Evolutionary conservation across 1,140 invertebrate species (phyloP).

Genomic region (Drosophila insularis): DNA sequence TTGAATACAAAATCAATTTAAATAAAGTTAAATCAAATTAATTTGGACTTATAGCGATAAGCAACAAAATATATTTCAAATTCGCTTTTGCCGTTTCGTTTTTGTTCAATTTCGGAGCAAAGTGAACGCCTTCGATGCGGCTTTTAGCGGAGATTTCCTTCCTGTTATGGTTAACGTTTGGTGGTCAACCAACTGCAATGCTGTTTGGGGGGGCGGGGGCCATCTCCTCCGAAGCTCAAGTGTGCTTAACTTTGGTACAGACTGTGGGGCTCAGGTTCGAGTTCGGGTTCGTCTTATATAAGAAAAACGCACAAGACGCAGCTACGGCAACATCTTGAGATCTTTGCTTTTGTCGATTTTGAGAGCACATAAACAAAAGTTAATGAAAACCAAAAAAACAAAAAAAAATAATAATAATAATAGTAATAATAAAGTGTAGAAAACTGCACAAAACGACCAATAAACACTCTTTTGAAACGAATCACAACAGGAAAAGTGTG

Average conservation of each 20-base stretch:
- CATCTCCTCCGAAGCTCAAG: constrained; percentile 16
- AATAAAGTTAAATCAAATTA: constrained; percentile 23
- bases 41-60: constrained; percentile 8
- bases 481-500: neutral
- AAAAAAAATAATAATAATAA: too few species aligned
- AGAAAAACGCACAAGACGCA: constrained; percentile 15
- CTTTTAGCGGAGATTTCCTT: constrained; percentile 26
- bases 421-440: neutral
- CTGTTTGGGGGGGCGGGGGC: constrained; percentile 1
- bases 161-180: constrained; percentile 25
- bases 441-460: constrained; percentile 2
- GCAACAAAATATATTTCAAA: constrained; percentile 3
- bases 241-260: constrained; percentile 23
- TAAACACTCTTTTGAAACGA: neutral
- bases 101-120: constrained; percentile 2
- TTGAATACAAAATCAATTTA: constrained; percentile 9
- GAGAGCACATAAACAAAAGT: constrained; percentile 8
- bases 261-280: neutral
- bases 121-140: constrained; percentile 26
- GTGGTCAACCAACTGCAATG: constrained; percentile 12
- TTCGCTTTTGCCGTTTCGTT: constrained; percentile 11
- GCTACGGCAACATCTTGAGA: neutral
- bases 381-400: neutral
- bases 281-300: constrained; percentile 10
- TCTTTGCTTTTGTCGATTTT: constrained; percentile 10